Conservation (phyloP, 2,888 invertebrate species). For the Drosophila cracens region DNA sequence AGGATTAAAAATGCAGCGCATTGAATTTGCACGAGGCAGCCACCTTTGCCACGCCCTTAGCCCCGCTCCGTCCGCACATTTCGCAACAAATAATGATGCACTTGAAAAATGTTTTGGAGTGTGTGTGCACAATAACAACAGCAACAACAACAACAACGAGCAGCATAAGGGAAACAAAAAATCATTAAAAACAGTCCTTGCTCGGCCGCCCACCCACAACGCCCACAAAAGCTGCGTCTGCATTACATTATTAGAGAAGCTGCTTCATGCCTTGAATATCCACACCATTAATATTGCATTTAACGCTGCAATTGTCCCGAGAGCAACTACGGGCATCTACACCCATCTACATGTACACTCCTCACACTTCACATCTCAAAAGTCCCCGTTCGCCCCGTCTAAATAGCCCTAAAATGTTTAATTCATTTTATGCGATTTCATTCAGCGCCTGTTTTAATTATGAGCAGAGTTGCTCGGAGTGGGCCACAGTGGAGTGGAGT, state of each 20-base stretch:
- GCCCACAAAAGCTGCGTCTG: conserved; percentile 25
- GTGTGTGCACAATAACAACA: conserved; percentile 53
- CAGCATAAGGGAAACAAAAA: conserved; percentile 38
- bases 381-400: conserved; percentile 32
- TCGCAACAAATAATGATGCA: conserved; percentile 79
- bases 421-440: conserved; percentile 81
- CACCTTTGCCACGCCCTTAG: conserved; percentile 27
- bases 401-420: conserved; percentile 81
- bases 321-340: conserved; percentile 49
- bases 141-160: conserved; percentile 22
- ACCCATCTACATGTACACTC: conserved; percentile 6
- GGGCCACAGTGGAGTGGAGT: conserved; percentile 6
- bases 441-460: conserved; percentile 80
- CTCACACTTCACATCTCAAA: conserved; percentile 9
- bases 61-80: conserved; percentile 35
- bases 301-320: conserved; percentile 79
- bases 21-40: conserved; percentile 70
- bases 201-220: conserved; percentile 17
- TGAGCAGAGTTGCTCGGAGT: conserved; percentile 48
- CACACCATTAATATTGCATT: conserved; percentile 80
- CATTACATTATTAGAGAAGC: conserved; percentile 59
- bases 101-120: conserved; percentile 72
- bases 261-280: conserved; percentile 47
- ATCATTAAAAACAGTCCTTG: conserved; percentile 66
- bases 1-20: conserved; percentile 79